Evolutionary conservation across 1,140 invertebrate genomes (phyloP), one percentile per base, ranked within the genome.

Genomic region (Brachystomella parvula): DNA sequence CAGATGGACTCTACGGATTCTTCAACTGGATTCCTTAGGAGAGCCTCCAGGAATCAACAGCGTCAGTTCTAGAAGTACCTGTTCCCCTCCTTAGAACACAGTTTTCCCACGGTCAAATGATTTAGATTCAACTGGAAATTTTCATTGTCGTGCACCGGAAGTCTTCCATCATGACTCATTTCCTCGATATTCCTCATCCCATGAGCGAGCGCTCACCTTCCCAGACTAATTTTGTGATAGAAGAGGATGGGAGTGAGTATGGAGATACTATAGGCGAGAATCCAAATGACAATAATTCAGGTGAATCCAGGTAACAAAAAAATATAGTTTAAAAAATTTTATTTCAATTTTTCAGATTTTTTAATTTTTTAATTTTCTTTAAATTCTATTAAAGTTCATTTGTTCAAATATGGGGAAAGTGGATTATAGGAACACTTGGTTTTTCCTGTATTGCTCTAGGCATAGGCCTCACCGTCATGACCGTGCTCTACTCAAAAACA

Each of bases 221-320:
- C 3, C 60, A 62, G 60, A 28, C 26, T 19, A 47, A 39, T 19
- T 62, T 62, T 29, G 60, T 62, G 3, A 47, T 62, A 32, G 60
- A 47, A 47, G 60, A 62, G 29, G 60, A 47, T 47, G 60, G 39
- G 24, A 47, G 39, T 21, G 60, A 62, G 30, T 39, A 62, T 29
- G 60, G 30, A 30, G 57, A 59, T 15, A 30, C 57, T 30, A 44
- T 9, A 44, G 30, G 26, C 3, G 57, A 59, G 6, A 59, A 59
- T 31, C 15, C 26, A 59, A 59, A 15, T 30, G 57, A 59, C 12
- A 59, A 6, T 28, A 3, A 29, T 44, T 44, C 53, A 3, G 17
- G 3, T 26, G 19, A 39, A 15, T 47, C 49, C 12, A 15, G 15
- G 49, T 53, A 12, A 53, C 21, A 26, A 26, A 17, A 6, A 53